Percentiles rank a stretch among this genome's conserved stretches.
Conservation (phyloP, 2,888 invertebrate genomes). For the Caenorhabditis doughertyi region DNA sequence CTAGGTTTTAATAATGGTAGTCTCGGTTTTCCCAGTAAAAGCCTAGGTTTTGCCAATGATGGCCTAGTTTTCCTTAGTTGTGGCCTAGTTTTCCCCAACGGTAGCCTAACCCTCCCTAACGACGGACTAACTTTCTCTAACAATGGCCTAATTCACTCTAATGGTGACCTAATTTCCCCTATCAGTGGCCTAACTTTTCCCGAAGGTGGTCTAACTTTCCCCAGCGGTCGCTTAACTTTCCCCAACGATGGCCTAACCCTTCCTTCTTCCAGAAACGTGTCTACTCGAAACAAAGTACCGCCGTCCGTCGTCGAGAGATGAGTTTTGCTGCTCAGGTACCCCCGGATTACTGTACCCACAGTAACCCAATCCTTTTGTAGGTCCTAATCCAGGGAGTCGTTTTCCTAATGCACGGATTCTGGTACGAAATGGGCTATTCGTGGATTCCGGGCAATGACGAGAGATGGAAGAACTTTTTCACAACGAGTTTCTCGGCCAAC, state of each 20-base stretch:
- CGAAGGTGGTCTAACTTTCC: neutral
- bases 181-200: neutral
- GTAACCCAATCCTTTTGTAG: constrained; percentile 2
- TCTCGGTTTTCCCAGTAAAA: neutral
- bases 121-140: too few species aligned
- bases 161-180: neutral
- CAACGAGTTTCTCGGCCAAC: constrained; percentile 44
- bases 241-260: neutral
- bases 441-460: constrained; percentile 28
- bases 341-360: neutral
- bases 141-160: too few species aligned
- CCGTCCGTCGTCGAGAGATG: constrained; percentile 17
- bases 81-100: too few species aligned
- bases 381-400: constrained; percentile 47
- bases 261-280: constrained; percentile 8
- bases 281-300: constrained; percentile 14
- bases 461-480: constrained; percentile 43
- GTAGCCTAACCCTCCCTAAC: too few species aligned
- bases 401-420: constrained; percentile 19
- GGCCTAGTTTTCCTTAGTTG: too few species aligned
- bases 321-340: constrained; percentile 34
- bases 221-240: neutral
- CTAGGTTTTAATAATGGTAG: neutral
- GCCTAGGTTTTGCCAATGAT: too few species aligned
- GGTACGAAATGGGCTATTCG: constrained; percentile 36